These are phyloP conservation scores for Todiramphus chloris DNA, from an alignment of 2,113 vertebrate genomes.

Conservation along the genomic window DNA sequence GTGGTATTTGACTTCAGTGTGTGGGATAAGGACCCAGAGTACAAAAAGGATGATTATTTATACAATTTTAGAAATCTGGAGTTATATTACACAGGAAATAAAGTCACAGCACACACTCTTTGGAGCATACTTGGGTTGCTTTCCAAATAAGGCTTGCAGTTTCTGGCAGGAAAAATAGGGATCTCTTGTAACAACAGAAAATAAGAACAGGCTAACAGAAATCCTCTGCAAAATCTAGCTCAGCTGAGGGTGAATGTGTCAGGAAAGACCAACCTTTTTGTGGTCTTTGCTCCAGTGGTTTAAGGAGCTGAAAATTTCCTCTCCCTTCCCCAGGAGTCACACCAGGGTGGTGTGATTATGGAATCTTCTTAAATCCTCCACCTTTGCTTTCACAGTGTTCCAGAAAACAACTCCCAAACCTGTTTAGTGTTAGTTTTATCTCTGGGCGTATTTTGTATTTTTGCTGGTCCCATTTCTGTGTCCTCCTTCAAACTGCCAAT, in stretches of 20 bases:
- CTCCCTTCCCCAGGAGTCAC: not conserved
- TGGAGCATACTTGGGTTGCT: not conserved
- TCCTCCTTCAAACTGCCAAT: not conserved
- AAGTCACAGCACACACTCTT: not conserved
- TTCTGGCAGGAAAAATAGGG: constrained; percentile 17
- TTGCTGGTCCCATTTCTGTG: not conserved
- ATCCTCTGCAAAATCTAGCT: constrained; percentile 18
- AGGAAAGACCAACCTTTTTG: not conserved
- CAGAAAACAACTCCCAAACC: not conserved
- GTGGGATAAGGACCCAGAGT: not conserved
- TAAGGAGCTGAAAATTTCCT: not conserved
- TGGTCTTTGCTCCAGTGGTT: not conserved
- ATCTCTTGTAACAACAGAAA: constrained; percentile 24
- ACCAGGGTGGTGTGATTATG: not conserved
- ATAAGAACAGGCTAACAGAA: constrained; percentile 11
- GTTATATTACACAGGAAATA: constrained; percentile 37
- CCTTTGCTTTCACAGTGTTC: not conserved
- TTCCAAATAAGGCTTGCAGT: constrained; percentile 30
- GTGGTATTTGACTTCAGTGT: not conserved
- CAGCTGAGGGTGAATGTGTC: not conserved
- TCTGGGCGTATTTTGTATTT: not conserved
- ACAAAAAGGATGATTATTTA: not conserved
- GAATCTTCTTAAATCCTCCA: not conserved
- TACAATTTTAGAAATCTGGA: constrained; percentile 3
- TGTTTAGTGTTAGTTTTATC: not conserved